Conservation (phyloP, 2,888 invertebrate species). For the Machimus atricapillus region DNA sequence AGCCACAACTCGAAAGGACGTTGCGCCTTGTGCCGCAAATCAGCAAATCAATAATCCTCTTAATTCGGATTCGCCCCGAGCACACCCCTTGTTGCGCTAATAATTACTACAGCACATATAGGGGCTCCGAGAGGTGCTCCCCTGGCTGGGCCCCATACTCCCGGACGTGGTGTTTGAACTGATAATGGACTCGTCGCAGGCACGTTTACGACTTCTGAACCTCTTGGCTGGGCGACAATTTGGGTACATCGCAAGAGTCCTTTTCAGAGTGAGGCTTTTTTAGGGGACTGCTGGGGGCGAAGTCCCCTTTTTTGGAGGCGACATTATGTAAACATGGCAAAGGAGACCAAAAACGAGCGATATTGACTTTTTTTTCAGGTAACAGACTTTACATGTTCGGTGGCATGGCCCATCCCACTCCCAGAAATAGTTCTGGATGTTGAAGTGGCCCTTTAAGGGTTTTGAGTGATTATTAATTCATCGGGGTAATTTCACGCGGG, state of each 20-base stretch:
- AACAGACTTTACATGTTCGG: background rate
- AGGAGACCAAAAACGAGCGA: background rate
- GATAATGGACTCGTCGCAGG: background rate
- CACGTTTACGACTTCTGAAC: background rate
- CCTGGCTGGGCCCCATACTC: background rate
- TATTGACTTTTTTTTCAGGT: background rate
- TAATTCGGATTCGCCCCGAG: background rate
- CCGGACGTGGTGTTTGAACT: background rate
- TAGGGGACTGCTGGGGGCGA: background rate
- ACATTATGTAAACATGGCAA: background rate
- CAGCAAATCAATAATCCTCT: background rate
- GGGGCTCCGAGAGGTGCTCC: background rate
- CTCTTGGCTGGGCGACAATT: background rate
- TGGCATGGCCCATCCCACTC: background rate
- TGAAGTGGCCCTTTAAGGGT: background rate
- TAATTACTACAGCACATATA: background rate
- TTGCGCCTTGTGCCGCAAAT: background rate
- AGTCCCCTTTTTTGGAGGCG: background rate
- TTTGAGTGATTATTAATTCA: background rate
- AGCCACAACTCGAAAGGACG: background rate
- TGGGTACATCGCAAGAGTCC: background rate
- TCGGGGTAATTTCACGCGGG: background rate
- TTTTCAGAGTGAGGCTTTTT: background rate
- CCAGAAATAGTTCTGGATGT: background rate
- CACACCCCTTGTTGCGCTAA: background rate